phyloP scores from a whole-genome alignment of 2,888 invertebrate genomes.

The Agriotes lineatus region DNA sequence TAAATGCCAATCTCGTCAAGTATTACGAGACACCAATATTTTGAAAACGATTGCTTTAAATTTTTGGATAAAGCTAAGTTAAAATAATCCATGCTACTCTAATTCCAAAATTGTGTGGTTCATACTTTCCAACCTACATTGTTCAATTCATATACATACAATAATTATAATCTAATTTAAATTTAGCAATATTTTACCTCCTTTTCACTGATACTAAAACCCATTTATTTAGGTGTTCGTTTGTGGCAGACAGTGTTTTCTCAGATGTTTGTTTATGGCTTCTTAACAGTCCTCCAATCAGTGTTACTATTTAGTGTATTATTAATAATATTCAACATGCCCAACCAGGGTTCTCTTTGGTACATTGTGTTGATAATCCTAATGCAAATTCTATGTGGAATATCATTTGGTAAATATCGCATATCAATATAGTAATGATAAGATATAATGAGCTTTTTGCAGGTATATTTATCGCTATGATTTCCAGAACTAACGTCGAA shows the following conservation, averaged over 20 bases:
- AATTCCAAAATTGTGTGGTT: no score
- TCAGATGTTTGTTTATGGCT: slow-evolving; percentile 40
- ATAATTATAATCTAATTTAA: no score
- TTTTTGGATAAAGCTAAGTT: no score
- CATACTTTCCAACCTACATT: no score
- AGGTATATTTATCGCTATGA: slow-evolving; percentile 41
- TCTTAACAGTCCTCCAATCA: slow-evolving; percentile 39
- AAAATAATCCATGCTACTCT: no score
- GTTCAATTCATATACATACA: no score
- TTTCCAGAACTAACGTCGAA: slow-evolving; percentile 30
- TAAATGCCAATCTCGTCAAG: no score
- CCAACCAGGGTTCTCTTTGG: slow-evolving; percentile 19
- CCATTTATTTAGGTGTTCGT: slow-evolving; percentile 39
- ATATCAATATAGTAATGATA: background rate
- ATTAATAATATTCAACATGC: slow-evolving; percentile 33
- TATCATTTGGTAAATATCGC: slow-evolving; percentile 43
- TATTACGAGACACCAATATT: no score
- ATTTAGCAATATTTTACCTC: no score
- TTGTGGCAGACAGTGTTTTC: slow-evolving; percentile 42
- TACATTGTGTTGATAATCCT: slow-evolving; percentile 32
- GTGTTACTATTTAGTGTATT: slow-evolving; percentile 36
- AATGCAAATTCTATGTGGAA: slow-evolving; percentile 44
- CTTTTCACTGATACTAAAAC: no score
- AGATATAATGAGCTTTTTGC: background rate
- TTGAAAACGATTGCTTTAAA: no score